Percentiles rank a stretch among this genome's conserved stretches.
phyloP scores from a whole-genome alignment of 2,888 invertebrate genomes.

The Drosophila helvetica region DNA sequence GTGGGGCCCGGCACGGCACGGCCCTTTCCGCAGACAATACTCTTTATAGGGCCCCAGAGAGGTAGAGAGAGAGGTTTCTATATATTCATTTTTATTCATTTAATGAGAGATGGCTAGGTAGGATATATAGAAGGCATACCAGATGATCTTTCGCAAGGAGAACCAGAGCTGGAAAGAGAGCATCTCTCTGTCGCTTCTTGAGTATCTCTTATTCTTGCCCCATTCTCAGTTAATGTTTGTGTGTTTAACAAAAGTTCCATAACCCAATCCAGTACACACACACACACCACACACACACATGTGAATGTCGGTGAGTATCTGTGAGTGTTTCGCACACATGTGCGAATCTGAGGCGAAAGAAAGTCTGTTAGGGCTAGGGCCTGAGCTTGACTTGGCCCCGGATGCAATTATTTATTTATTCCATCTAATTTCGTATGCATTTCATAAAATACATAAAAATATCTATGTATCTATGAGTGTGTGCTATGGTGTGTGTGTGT shows the following conservation, averaged over 20 bases:
- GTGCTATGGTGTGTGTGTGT: background rate
- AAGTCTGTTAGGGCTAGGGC: constrained; percentile 42
- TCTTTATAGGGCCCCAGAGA: background rate
- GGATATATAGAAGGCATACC: background rate
- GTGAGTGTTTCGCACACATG: constrained; percentile 14
- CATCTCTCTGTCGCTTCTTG: background rate
- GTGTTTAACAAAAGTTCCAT: constrained; percentile 12
- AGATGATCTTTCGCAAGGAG: background rate
- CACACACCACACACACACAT: background rate
- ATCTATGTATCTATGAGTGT: constrained; percentile 5
- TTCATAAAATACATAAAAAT: constrained; percentile 10
- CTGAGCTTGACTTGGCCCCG: constrained; percentile 51
- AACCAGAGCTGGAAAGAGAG: background rate
- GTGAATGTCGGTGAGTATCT: background rate
- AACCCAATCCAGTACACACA: background rate
- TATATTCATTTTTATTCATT: background rate
- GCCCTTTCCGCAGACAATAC: background rate
- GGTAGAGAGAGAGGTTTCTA: background rate
- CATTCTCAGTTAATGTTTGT: constrained; percentile 5
- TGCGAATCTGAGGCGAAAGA: constrained; percentile 15
- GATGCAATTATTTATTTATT: constrained; percentile 51
- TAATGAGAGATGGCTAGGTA: background rate
- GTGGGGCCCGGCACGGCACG: too few species aligned
- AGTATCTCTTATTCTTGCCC: background rate
- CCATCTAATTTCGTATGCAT: constrained; percentile 54